Percentiles rank a stretch among this genome's conserved stretches.
phyloP scores from a whole-genome alignment of 64 coral and sea anemone species.

The Montipora cactus region DNA sequence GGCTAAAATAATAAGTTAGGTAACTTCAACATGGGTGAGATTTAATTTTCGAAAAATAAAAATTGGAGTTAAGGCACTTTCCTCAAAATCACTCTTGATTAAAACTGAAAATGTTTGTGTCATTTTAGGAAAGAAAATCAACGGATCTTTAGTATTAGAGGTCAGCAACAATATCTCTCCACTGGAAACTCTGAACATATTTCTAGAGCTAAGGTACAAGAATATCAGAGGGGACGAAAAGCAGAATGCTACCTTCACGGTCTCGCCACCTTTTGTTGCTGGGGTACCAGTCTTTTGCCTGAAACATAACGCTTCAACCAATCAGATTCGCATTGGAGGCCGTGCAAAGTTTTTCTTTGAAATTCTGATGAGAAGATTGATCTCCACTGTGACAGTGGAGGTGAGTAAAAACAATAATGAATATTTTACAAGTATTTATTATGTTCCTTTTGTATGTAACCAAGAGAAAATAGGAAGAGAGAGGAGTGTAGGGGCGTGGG shows the following conservation, averaged over 20 bases:
- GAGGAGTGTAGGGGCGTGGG: too few species aligned
- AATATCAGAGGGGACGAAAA: constrained; percentile 47
- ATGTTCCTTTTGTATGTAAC: background rate
- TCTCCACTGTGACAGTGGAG: constrained; percentile 75
- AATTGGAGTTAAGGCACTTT: too few species aligned
- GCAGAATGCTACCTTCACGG: constrained; percentile 59
- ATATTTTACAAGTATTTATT: too few species aligned
- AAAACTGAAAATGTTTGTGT: too few species aligned
- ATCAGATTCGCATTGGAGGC: constrained; percentile 72
- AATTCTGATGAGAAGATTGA: constrained; percentile 66
- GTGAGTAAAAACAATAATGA: background rate
- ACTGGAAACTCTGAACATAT: constrained; percentile 73
- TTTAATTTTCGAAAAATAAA: too few species aligned
- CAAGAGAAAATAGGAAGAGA: too few species aligned
- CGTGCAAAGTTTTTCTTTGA: constrained; percentile 63
- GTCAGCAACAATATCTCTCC: constrained; percentile 75
- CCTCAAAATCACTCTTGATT: too few species aligned
- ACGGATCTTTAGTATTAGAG: constrained; percentile 52
- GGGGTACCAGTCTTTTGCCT: constrained; percentile 81
- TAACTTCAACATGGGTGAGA: too few species aligned
- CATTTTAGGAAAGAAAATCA: constrained; percentile 52
- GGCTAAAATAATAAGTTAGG: too few species aligned
- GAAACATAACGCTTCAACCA: constrained; percentile 46
- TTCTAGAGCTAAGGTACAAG: constrained; percentile 59
- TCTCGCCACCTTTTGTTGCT: constrained; percentile 63